Conservation (phyloP, 2,797 vertebrate genomes). For the Coilia nasus region DNA sequence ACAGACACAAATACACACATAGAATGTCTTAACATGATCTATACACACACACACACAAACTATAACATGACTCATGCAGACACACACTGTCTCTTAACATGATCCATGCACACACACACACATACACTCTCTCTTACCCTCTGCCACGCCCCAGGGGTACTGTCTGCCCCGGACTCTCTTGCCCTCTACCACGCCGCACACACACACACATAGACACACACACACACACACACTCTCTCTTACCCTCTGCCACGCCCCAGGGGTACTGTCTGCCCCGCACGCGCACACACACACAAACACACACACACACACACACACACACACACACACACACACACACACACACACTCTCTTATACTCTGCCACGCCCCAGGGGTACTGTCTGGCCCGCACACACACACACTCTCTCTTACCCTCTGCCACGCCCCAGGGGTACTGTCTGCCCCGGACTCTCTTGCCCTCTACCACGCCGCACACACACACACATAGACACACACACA, state of each 20-base stretch:
- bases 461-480: conserved; percentile 72
- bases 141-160: too few species aligned
- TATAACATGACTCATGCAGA: not conserved
- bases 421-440: conserved; percentile 97
- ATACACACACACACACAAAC: not conserved
- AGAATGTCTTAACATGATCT: too few species aligned
- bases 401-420: conserved; percentile 86
- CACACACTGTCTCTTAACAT: not conserved
- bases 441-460: conserved; percentile 90
- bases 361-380: too few species aligned
- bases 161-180: too few species aligned
- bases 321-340: not conserved
- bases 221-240: conserved; percentile 47
- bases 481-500: too few species aligned
- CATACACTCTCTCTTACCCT: too few species aligned
- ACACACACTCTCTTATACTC: conserved; percentile 91
- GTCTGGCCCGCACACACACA: conserved; percentile 13
- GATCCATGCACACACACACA: too few species aligned
- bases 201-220: too few species aligned
- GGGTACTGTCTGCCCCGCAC: conserved; percentile 95
- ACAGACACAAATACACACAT: too few species aligned
- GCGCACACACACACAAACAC: too few species aligned
- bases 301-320: not conserved
- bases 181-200: too few species aligned
- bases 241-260: conserved; percentile 98